phyloP scores from a whole-genome alignment of 2,888 invertebrate genomes.

The Silvanus unidentatus region DNA sequence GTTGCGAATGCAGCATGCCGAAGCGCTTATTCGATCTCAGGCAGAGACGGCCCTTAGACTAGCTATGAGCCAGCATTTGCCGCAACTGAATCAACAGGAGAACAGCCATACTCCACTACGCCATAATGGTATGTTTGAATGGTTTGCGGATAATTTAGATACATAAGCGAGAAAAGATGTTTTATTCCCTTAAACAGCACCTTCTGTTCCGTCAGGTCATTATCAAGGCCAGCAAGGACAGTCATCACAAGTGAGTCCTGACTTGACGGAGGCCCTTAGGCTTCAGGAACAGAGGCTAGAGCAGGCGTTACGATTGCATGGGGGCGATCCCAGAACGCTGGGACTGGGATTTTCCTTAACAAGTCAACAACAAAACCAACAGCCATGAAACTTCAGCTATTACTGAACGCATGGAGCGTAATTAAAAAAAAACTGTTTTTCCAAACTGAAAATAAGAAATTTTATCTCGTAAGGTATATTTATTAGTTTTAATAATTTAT shows the following conservation, averaged over 20 bases:
- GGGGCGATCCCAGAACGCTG: slow-evolving; percentile 68
- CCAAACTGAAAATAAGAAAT: not conserved
- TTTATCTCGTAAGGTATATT: not conserved
- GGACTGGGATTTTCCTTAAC: slow-evolving; percentile 65
- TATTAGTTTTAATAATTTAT: slow-evolving; percentile 1
- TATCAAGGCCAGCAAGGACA: slow-evolving; percentile 42
- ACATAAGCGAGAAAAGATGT: not conserved
- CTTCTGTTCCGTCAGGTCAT: slow-evolving; percentile 24
- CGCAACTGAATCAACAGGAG: slow-evolving; percentile 44
- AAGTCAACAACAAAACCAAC: slow-evolving; percentile 49
- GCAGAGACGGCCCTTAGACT: slow-evolving; percentile 78
- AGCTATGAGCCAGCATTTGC: slow-evolving; percentile 64
- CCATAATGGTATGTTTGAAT: slow-evolving; percentile 39
- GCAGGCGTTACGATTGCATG: slow-evolving; percentile 75
- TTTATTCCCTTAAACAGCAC: no score
- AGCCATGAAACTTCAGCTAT: slow-evolving; percentile 75
- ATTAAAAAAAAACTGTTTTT: slow-evolving; percentile 12
- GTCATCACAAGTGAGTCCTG: slow-evolving; percentile 54
- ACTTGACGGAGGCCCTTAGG: slow-evolving; percentile 65
- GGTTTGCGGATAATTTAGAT: not conserved
- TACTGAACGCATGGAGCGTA: slow-evolving; percentile 56
- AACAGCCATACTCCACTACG: slow-evolving; percentile 43
- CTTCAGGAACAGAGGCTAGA: slow-evolving; percentile 71
- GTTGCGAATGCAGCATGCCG: slow-evolving; percentile 59
- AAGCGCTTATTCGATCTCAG: slow-evolving; percentile 75